Evolutionary conservation across 1,140 invertebrate species (phyloP).

Genomic region (Drosophila tristis): DNA sequence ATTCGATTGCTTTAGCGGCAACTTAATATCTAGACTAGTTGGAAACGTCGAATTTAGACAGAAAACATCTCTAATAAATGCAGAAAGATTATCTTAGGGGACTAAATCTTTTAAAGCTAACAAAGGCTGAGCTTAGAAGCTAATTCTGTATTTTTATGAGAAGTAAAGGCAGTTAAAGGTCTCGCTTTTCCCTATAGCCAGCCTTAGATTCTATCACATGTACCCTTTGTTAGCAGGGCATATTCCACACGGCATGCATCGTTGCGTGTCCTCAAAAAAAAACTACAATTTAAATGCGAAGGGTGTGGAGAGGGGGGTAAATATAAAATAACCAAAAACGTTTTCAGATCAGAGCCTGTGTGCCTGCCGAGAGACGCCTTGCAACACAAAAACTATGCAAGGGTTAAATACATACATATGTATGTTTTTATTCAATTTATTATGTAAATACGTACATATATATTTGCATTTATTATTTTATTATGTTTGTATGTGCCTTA

Average conservation of each 20-base stretch:
- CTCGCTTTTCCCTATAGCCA: too few species aligned
- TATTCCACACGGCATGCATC: background rate
- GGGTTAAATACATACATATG: constrained; percentile 4
- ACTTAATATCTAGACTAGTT: too few species aligned
- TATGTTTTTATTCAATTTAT: constrained; percentile 34
- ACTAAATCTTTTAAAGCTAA: too few species aligned
- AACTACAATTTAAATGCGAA: constrained; percentile 22
- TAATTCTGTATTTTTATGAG: too few species aligned
- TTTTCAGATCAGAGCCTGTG: constrained; percentile 7
- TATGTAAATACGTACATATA: background rate
- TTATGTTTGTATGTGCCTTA: constrained; percentile 17
- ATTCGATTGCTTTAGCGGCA: too few species aligned
- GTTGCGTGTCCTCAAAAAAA: constrained; percentile 46
- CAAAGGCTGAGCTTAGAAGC: too few species aligned
- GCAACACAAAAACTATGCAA: constrained; percentile 35
- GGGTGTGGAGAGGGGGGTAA: constrained; percentile 1
- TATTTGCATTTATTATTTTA: constrained; percentile 12
- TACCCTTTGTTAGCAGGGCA: background rate
- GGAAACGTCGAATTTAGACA: too few species aligned
- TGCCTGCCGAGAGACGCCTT: constrained; percentile 12
- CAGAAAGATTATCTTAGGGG: too few species aligned
- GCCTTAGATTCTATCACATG: too few species aligned
- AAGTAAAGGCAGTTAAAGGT: too few species aligned
- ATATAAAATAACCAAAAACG: constrained; percentile 32
- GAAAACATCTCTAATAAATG: too few species aligned